Percentiles rank a stretch among this genome's conserved stretches.
Conservation (phyloP, 2,113 vertebrate genomes). For the Syngnathus scovelli region DNA sequence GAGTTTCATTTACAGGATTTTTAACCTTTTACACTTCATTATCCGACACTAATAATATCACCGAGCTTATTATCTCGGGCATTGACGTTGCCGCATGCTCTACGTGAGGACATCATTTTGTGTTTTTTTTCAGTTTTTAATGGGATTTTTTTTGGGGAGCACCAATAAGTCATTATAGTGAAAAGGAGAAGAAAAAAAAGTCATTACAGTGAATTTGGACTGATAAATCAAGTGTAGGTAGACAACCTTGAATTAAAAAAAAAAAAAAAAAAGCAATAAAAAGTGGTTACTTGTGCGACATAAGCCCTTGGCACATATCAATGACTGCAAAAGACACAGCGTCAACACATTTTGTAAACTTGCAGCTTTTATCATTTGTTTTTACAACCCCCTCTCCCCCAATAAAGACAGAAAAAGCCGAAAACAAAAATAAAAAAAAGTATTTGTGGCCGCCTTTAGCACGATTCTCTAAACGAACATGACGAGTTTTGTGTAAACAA, state of each 20-base stretch:
- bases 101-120: background rate
- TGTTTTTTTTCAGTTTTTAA: too few species aligned
- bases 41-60: too few species aligned
- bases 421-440: background rate
- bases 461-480: conserved; percentile 60
- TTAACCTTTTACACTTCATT: too few species aligned
- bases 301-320: conserved; percentile 25
- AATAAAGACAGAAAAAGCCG: conserved; percentile 23
- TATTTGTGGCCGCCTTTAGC: conserved; percentile 37
- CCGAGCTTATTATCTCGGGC: background rate
- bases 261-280: conserved; percentile 18
- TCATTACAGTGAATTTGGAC: background rate
- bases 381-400: conserved; percentile 23
- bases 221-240: background rate
- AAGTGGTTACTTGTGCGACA: conserved; percentile 15
- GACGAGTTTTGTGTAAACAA: conserved; percentile 61
- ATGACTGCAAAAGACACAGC: conserved; percentile 18
- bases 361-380: conserved; percentile 18
- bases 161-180: background rate
- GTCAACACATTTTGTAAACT: conserved; percentile 16
- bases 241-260: background rate
- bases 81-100: background rate
- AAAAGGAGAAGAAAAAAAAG: background rate
- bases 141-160: too few species aligned
- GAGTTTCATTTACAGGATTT: too few species aligned